A percentile compares a stretch with the other conserved stretches of the same genome.
Conservation (phyloP, 2,797 vertebrate genomes). For the Psittacula derbiana region DNA sequence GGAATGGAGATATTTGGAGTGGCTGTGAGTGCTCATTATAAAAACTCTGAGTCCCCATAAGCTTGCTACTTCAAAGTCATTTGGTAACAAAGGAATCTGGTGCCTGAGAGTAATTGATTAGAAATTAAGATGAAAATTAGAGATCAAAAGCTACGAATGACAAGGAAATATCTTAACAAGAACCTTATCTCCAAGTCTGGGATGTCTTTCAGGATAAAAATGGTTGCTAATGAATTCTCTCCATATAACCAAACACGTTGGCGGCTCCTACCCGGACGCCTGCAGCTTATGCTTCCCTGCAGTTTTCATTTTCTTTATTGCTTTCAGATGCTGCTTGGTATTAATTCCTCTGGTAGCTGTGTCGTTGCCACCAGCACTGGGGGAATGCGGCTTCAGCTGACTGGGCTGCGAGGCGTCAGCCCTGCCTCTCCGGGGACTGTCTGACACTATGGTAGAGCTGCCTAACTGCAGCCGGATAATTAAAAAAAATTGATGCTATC, state of each 20-base stretch:
- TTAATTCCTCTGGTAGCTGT: constrained; percentile 73
- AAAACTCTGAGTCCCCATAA: neutral
- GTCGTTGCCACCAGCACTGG: constrained; percentile 76
- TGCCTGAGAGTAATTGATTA: neutral
- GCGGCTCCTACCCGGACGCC: constrained; percentile 22
- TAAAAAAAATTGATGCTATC: constrained; percentile 18
- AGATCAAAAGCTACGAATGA: neutral
- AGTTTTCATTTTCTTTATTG: constrained; percentile 62
- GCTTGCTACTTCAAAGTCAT: neutral
- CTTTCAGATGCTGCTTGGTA: constrained; percentile 79
- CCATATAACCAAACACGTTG: neutral
- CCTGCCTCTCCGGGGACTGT: constrained; percentile 79
- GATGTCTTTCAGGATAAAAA: neutral
- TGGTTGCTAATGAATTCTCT: neutral
- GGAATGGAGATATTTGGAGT: neutral
- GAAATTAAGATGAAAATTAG: neutral
- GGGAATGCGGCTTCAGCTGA: constrained; percentile 80
- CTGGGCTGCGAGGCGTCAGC: constrained; percentile 85
- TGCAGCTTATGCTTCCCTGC: neutral
- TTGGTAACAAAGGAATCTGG: neutral
- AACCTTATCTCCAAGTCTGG: constrained; percentile 1
- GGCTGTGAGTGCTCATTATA: neutral
- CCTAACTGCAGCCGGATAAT: constrained; percentile 77
- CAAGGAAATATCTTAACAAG: constrained; percentile 13
- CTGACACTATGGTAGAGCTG: constrained; percentile 78